These are phyloP conservation scores for Grapholita molesta DNA, from an alignment of 1,140 invertebrate species.

Conservation along the genomic window DNA sequence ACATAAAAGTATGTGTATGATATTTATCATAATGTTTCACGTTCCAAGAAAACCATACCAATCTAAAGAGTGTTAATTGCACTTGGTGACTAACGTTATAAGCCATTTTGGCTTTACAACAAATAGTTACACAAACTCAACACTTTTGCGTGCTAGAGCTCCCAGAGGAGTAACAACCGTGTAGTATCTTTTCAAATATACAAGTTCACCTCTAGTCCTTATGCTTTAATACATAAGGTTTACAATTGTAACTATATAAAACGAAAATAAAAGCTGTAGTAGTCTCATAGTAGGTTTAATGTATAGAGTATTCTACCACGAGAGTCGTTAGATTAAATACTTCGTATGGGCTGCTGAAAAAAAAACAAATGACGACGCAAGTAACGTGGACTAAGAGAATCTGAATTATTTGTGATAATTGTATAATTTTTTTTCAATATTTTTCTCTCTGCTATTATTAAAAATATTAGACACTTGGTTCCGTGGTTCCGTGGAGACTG, in stretches of 20 bases:
- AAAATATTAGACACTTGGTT: too few species aligned
- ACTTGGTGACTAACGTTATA: neutral
- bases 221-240: neutral
- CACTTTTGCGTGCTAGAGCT: neutral
- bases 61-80: neutral
- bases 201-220: neutral
- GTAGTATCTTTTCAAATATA: neutral
- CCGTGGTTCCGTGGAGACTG: too few species aligned
- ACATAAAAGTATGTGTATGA: too few species aligned
- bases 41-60: neutral
- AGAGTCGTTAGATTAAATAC: too few species aligned
- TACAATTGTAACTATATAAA: neutral
- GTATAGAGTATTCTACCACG: neutral
- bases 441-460: too few species aligned
- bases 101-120: neutral
- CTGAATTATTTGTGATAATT: too few species aligned
- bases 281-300: neutral
- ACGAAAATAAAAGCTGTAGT: neutral
- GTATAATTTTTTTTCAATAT: too few species aligned
- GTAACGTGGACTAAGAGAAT: too few species aligned
- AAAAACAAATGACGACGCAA: neutral
- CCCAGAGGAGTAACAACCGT: neutral
- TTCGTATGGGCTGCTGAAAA: too few species aligned
- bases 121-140: neutral
- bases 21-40: neutral